These are phyloP conservation scores for Eurystomus gularis DNA, from an alignment of 2,113 vertebrate genomes.

Conservation along the genomic window DNA sequence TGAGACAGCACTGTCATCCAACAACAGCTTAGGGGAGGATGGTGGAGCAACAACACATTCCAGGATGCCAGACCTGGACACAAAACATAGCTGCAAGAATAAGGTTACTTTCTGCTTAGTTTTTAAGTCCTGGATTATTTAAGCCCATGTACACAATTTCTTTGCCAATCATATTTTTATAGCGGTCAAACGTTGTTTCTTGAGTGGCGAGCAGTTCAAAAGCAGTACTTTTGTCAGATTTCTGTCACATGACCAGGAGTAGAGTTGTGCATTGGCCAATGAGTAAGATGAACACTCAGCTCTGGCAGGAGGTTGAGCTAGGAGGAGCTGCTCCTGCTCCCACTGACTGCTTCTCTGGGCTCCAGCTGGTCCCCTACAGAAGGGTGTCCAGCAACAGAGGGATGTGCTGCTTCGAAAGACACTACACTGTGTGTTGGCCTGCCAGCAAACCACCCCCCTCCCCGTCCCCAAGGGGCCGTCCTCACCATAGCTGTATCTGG, in stretches of 20 bases:
- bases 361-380: background rate
- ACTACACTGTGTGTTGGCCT: background rate
- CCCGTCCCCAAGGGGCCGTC: too few relatives aligned
- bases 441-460: background rate
- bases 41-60: background rate
- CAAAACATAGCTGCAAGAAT: background rate
- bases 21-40: background rate
- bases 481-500: background rate
- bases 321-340: background rate
- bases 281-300: background rate
- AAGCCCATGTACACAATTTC: background rate
- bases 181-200: background rate
- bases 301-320: background rate
- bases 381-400: background rate
- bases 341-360: background rate
- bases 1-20: background rate
- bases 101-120: background rate
- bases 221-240: background rate
- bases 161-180: background rate
- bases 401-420: accelerated
- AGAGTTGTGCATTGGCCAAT: accelerated
- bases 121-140: background rate
- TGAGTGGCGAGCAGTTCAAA: background rate
- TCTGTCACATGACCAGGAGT: background rate
- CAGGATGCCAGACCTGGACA: background rate